These are phyloP conservation scores for Pollenia amentaria DNA, from an alignment of 2,888 invertebrate genomes.

Conservation along the genomic window DNA sequence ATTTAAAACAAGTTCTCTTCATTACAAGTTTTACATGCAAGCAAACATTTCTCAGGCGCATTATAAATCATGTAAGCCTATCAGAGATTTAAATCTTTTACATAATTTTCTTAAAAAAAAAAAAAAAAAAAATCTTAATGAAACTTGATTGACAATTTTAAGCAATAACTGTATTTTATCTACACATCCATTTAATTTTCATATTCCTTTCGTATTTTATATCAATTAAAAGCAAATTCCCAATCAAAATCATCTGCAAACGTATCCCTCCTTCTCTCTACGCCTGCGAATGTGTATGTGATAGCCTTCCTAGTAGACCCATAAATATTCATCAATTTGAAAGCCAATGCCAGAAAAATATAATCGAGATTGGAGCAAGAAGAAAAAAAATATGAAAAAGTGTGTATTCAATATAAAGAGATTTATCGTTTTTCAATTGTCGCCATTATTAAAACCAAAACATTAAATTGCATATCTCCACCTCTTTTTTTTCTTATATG, in stretches of 20 bases:
- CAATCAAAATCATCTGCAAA: constrained; percentile 52
- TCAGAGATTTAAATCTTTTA: neutral
- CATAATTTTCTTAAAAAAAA: neutral
- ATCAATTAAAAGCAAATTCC: constrained; percentile 54
- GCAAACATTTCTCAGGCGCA: neutral
- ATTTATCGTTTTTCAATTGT: constrained; percentile 83
- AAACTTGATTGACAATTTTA: constrained; percentile 35
- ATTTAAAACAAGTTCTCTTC: neutral
- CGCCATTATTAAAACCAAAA: constrained; percentile 77
- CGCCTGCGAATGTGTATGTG: neutral
- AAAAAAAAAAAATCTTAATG: neutral
- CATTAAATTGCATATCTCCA: constrained; percentile 70
- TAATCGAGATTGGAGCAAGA: constrained; percentile 49
- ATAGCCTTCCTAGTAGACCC: constrained; percentile 47
- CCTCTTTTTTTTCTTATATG: constrained; percentile 6
- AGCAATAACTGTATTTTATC: constrained; percentile 37
- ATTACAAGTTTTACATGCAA: neutral
- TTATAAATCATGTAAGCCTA: constrained; percentile 13
- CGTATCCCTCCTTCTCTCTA: neutral
- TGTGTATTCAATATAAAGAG: constrained; percentile 79
- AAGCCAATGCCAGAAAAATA: constrained; percentile 57
- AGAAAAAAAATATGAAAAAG: neutral
- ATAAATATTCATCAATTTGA: constrained; percentile 69
- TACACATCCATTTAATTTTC: neutral
- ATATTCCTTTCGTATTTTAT: neutral